Evolutionary conservation across 2,797 vertebrate genomes (phyloP), one percentile per base, ranked within the genome.

Genomic region (Sebastes steindachneri): DNA sequence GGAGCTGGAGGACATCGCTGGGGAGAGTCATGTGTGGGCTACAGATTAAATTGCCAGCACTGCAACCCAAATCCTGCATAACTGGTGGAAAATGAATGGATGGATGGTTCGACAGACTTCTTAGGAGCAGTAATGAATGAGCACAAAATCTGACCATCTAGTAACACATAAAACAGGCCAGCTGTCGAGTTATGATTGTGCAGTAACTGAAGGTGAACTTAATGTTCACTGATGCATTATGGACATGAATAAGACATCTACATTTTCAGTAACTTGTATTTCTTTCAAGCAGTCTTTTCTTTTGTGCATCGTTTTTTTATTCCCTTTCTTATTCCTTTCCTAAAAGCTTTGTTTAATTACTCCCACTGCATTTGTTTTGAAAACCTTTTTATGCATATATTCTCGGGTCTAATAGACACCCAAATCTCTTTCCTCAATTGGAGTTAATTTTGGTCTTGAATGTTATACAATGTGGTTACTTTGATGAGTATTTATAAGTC

Each of bases 11-110:
- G 73, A 79, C 9, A 67, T 67, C 3, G 4, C 17, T 5, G 19
- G 53, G 51, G 33, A 82, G 70, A 84, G 60, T 65, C n/a, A 75
- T 37, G 11, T 65, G 28, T 65, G 53, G 33, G 15, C 66, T 71
- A 25, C 66, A 68, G 58, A 77, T 77, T 75, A 37, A 19, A 37
- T 75, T 55, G 33, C 54, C 7, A 23, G 29, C 23, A 41, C 25
- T 54, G 29, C 68, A 73, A 48, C 17, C 4, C 55, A 41, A 68
- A 71, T 41, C 12, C 28, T 72, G 65, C 35, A 66, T 29, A 64
- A 73, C 64, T 55, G 51, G 6, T 59, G 41, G 21, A 23, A 69
- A 72, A 68, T 60, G 4, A 60, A 71, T 66, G 48, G 9, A 67
- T 58, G 53, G 25, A 19, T 80, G 60, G 29, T 59, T 69, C 31